Base-by-base conservation (phyloP, 2,797 vertebrate species). In the Thaleichthys pacificus region DNA sequence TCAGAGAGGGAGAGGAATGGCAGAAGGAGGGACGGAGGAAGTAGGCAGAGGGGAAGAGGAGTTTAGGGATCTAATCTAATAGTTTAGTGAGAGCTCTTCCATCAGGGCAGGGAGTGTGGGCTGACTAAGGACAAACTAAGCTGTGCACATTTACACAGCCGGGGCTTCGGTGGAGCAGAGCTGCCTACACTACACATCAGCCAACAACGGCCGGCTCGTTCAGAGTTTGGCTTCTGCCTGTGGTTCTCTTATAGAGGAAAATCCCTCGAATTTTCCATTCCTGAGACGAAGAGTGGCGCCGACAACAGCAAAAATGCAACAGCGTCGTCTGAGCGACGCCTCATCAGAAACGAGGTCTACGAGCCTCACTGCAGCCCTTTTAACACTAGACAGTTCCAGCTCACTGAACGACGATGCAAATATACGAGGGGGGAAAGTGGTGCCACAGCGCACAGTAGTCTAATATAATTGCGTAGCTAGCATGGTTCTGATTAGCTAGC, bases 41-140 rank as follows among this genome's bases (percentile, higher is more conserved):
- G 21, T 3, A 38, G 14, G 30, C 21, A 15, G 69, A 26, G 21
- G 74, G 69, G 67, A 28, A 54, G 75, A 77, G 63, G 35, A 78
- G 70, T 35, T 26, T 69, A 61, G 32, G 69, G 77, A 42, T 77
- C 61, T 80, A 75, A 85, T 83, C 74, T 86, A 81, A 85, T 72
- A 79, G 78, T 82, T 84, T 82, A 72, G 76, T n/a, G 15, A 68
- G 70, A 82, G 83, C 64, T 62, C 74, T 83, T 84, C 65, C 76
- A 80, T 86, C 73, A 85, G 84, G 69, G 84, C 56, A 75, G 74
- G 74, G 77, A 82, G 83, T 86, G 81, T 78, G 75, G 82, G 76
- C 78, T 70, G 76, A 74, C 58, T 80, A 80, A 86, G 61, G 21
- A 82, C 78, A 63, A 77, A 71, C 76, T 38, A 84, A 86, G 82